Evolutionary conservation across 2,888 invertebrate genomes (phyloP).

Genomic region (Lysandra bellargus): DNA sequence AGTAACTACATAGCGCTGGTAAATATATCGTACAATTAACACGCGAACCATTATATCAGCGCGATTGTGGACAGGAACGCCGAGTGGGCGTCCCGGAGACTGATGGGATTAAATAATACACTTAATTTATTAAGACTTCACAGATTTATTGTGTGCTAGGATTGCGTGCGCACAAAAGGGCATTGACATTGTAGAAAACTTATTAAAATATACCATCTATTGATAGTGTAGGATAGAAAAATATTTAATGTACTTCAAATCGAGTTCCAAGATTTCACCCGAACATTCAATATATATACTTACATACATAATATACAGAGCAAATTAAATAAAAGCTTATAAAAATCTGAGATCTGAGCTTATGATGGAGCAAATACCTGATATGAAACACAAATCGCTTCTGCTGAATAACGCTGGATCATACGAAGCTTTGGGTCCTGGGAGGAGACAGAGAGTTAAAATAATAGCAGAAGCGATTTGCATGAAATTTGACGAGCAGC

Average conservation of each 20-base stretch:
- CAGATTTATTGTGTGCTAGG: slow-evolving; percentile 37
- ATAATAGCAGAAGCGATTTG: neutral
- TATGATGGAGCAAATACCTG: too few species aligned
- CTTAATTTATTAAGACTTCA: slow-evolving; percentile 39
- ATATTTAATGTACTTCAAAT: too few species aligned
- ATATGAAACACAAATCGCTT: neutral
- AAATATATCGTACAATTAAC: slow-evolving; percentile 36
- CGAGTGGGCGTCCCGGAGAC: slow-evolving; percentile 38
- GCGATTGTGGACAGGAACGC: slow-evolving; percentile 39
- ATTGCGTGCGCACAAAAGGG: slow-evolving; percentile 32
- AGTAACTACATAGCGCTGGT: neutral
- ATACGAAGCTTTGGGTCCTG: neutral
- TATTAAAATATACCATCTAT: too few species aligned
- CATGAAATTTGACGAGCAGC: neutral
- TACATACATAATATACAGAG: too few species aligned
- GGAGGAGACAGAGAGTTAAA: too few species aligned
- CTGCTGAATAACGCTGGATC: neutral
- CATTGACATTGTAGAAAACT: slow-evolving; percentile 9
- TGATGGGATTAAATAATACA: slow-evolving; percentile 40
- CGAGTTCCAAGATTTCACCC: too few species aligned
- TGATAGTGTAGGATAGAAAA: too few species aligned
- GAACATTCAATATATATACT: too few species aligned
- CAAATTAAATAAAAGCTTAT: too few species aligned
- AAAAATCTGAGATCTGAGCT: too few species aligned
- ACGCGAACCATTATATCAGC: slow-evolving; percentile 37